Evolutionary conservation across 1,140 invertebrate genomes (phyloP).

Genomic region (Nasonia longicornis): DNA sequence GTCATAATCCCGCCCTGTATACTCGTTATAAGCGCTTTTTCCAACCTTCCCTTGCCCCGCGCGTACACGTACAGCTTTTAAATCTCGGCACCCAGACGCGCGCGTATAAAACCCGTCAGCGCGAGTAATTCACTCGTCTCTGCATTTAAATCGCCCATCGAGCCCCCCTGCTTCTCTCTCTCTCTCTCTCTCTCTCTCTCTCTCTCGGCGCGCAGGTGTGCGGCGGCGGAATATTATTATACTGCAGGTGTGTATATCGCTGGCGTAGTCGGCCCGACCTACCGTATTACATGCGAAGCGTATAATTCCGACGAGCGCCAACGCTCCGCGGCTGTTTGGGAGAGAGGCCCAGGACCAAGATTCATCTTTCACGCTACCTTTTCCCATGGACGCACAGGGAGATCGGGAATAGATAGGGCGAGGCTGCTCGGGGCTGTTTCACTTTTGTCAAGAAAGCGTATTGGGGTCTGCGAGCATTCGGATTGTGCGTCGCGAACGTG

Average conservation of each 20-base stretch:
- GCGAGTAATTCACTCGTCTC: conserved; percentile 24
- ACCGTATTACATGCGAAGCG: conserved; percentile 19
- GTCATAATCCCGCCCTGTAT: neutral
- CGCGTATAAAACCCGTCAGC: neutral
- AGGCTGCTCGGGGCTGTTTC: neutral
- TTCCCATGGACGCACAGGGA: neutral
- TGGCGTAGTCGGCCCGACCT: conserved; percentile 2
- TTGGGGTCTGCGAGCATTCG: too few relatives aligned
- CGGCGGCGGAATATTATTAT: neutral
- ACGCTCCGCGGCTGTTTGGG: neutral
- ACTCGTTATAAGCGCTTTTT: neutral
- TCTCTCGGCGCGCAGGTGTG: neutral
- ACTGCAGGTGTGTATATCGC: neutral
- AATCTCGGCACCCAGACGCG: neutral
- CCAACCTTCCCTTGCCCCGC: neutral
- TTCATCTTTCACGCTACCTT: conserved; percentile 31
- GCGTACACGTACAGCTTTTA: neutral
- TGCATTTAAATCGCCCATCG: conserved; percentile 26
- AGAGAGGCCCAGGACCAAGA: conserved; percentile 32
- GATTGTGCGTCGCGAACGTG: neutral
- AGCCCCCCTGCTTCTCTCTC: neutral
- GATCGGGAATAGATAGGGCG: conserved; percentile 1
- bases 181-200: neutral
- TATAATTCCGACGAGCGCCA: conserved; percentile 28
- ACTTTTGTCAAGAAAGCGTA: too few relatives aligned